Evolutionary conservation across 2,888 invertebrate genomes (phyloP), one percentile per base, ranked within the genome.

Genomic region (Sycophila texana): DNA sequence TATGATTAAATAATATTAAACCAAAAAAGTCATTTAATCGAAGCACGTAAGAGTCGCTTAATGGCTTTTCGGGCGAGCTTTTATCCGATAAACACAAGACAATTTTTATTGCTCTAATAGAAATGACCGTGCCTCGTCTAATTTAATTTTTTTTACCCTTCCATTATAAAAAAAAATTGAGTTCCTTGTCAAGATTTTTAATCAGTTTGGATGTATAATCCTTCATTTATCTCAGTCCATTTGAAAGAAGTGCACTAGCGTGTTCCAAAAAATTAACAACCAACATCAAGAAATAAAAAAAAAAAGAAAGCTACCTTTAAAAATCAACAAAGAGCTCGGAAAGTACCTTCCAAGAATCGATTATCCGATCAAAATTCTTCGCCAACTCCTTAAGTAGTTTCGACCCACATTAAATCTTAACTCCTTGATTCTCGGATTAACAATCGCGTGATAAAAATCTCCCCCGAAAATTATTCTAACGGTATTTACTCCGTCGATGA

Each of bases 321-420:
- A 39, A 10, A 39, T 39, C 10, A 39, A 39, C 57, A 65, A 57
- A 20, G 67, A 49, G 16, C 30, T 18, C 51, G 39, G 18, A 20
- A 2, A 22, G 14, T 30, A 60, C 63, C 70, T 76, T 76, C 76
- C 63, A 14, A 13, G 76, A 76, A 76, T 57, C 76, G 76, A 76
- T 76, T 70, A 70, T 65, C 14, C 39, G 30, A 12, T 0, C 22
- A 49, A 16, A 74, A 58, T 74, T 61, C 63, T 22, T 10, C 22
- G 53, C 13, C 16, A 10, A 55, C 26, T 68, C 68, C 67, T 18
- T 68, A 75, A 75, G 49, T 68, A 26, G 51, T 39, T n/a, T 2
- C 57, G 20, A 7, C 22, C 26, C 16, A 22, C 47, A 57, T 57
- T 57, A 20, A 18, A 20, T 13, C 18, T 57, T 49, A 20, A 22